These are phyloP conservation scores for Sinopyrophorus schimmeli DNA, from an alignment of 2,888 invertebrate genomes.

Conservation along the genomic window DNA sequence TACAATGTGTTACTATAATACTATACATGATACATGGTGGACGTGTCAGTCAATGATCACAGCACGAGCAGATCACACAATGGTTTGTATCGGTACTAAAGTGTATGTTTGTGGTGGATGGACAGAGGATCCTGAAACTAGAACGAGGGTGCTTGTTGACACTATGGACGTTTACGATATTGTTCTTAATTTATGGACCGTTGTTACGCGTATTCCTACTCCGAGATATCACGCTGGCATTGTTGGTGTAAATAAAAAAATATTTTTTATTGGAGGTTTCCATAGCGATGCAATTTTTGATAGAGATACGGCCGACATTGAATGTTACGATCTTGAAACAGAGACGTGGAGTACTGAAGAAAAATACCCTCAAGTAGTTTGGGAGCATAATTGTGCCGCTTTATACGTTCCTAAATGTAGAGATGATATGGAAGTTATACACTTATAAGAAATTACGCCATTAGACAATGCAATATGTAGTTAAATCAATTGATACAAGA, in stretches of 20 bases:
- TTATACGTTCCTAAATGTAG: slow-evolving; percentile 66
- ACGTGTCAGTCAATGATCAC: slow-evolving; percentile 60
- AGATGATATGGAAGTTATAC: slow-evolving; percentile 58
- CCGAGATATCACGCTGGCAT: slow-evolving; percentile 72
- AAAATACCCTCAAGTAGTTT: slow-evolving; percentile 68
- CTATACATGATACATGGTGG: slow-evolving; percentile 60
- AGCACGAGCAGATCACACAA: slow-evolving; percentile 68
- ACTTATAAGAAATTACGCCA: too few species aligned
- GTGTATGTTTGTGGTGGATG: slow-evolving; percentile 70
- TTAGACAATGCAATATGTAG: too few species aligned
- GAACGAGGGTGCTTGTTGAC: slow-evolving; percentile 60
- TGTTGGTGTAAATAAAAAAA: slow-evolving; percentile 62
- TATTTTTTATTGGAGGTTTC: slow-evolving; percentile 73
- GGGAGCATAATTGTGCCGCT: slow-evolving; percentile 71
- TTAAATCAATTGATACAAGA: too few species aligned
- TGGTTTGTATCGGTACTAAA: slow-evolving; percentile 61
- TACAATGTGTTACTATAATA: slow-evolving; percentile 59
- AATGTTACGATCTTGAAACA: slow-evolving; percentile 66
- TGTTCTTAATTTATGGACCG: slow-evolving; percentile 61
- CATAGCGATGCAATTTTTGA: slow-evolving; percentile 69
- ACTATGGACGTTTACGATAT: slow-evolving; percentile 69
- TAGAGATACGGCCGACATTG: slow-evolving; percentile 67
- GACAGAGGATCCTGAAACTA: slow-evolving; percentile 60
- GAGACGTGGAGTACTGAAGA: slow-evolving; percentile 65
- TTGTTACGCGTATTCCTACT: slow-evolving; percentile 65